Evolutionary conservation across 2,888 invertebrate species (phyloP).

Genomic region (Drosophila seclusa): DNA sequence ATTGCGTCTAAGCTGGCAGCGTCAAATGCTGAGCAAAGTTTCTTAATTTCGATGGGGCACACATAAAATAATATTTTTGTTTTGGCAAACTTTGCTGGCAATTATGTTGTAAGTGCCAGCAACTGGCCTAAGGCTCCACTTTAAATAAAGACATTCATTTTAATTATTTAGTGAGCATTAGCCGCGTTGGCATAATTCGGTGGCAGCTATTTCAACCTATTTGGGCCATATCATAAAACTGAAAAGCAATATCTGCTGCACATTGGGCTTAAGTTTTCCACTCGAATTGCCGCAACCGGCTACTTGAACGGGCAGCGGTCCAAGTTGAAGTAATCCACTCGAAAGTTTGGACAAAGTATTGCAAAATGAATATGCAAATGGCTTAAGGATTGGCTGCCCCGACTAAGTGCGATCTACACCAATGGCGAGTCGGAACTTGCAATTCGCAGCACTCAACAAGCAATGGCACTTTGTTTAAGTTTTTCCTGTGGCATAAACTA

Average conservation of each 20-base stretch:
- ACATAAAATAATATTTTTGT: conserved; percentile 79
- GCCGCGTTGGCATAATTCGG: conserved; percentile 14
- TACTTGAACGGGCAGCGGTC: conserved; percentile 24
- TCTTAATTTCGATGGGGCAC: conserved; percentile 62
- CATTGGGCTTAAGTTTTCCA: conserved; percentile 45
- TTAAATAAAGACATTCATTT: conserved; percentile 67
- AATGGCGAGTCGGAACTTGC: conserved; percentile 12
- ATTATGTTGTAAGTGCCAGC: conserved; percentile 66
- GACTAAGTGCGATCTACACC: conserved; percentile 30
- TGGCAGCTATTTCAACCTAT: conserved; percentile 14
- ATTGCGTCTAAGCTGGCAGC: conserved; percentile 16
- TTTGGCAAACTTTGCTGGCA: conserved; percentile 66
- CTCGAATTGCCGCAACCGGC: conserved; percentile 32
- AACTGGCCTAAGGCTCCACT: conserved; percentile 33
- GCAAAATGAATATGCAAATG: conserved; percentile 76
- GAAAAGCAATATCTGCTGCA: conserved; percentile 49
- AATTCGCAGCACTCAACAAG: conserved; percentile 37
- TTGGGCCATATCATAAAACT: conserved; percentile 35
- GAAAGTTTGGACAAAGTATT: conserved; percentile 69
- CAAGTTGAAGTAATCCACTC: conserved; percentile 38
- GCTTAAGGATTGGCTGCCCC: conserved; percentile 46
- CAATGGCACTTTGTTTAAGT: conserved; percentile 71
- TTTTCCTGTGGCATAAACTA: conserved; percentile 50
- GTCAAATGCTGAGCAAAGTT: conserved; percentile 55
- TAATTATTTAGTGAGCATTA: conserved; percentile 68